phyloP scores from a whole-genome alignment of 2,888 invertebrate genomes.

The Digitonthophagus gazella region DNA sequence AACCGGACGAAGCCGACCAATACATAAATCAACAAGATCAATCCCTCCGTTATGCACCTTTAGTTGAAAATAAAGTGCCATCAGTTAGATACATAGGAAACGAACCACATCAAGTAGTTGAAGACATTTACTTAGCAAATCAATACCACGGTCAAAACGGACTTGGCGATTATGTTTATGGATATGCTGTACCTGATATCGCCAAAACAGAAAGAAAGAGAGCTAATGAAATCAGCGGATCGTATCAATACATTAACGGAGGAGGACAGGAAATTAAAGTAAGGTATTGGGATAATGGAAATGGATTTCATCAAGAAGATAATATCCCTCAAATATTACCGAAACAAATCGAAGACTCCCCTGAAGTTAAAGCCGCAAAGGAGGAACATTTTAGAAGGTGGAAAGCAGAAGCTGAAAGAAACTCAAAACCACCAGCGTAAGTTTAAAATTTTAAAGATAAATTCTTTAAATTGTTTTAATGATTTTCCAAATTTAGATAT shows the following conservation, averaged over 20 bases:
- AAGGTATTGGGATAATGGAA: constrained; percentile 70
- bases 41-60: constrained; percentile 53
- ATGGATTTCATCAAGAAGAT: constrained; percentile 76
- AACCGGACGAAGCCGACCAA: constrained; percentile 56
- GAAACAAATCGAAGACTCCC: constrained; percentile 65
- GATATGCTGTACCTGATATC: constrained; percentile 71
- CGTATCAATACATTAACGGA: constrained; percentile 67
- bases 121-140: constrained; percentile 68
- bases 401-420: constrained; percentile 62
- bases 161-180: constrained; percentile 67
- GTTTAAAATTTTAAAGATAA: not conserved
- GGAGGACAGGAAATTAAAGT: constrained; percentile 62
- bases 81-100: constrained; percentile 48
- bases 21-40: constrained; percentile 52
- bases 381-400: constrained; percentile 67
- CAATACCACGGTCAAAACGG: constrained; percentile 70
- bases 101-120: constrained; percentile 64
- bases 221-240: constrained; percentile 70
- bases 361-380: constrained; percentile 68
- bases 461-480: constrained; percentile 2
- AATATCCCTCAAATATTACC: constrained; percentile 65
- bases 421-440: constrained; percentile 35
- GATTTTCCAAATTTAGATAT: constrained; percentile 23
- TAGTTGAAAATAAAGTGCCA: constrained; percentile 56
- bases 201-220: constrained; percentile 68